phyloP scores from a whole-genome alignment of 2,797 vertebrate genomes.

The Thamnophis elegans region DNA sequence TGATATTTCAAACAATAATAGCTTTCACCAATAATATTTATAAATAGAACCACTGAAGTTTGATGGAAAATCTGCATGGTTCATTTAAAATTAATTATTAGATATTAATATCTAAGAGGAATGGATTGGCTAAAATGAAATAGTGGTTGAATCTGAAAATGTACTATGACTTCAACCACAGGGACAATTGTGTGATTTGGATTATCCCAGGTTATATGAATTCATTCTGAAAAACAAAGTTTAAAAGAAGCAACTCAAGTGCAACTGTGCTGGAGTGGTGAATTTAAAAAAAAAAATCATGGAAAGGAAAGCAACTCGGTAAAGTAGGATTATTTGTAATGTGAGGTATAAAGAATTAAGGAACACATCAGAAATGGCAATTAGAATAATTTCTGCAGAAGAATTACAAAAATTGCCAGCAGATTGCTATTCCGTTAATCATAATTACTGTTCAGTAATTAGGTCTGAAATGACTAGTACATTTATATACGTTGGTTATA shows the following conservation, averaged over 20 bases:
- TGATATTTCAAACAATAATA: neutral
- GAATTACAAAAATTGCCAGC: neutral
- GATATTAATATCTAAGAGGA: neutral
- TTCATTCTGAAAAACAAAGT: neutral
- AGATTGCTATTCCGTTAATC: neutral
- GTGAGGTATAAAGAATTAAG: neutral
- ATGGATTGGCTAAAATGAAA: neutral
- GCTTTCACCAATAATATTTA: neutral
- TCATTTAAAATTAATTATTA: neutral
- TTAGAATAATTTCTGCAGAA: constrained; percentile 7
- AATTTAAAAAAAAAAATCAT: neutral
- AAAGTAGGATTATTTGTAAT: neutral
- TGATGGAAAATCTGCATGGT: neutral
- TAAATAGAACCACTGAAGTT: neutral
- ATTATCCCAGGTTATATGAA: neutral
- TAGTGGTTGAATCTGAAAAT: neutral
- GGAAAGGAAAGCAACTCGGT: neutral
- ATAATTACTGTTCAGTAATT: neutral
- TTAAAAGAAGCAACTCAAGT: neutral
- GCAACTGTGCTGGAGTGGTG: neutral
- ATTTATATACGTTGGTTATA: neutral
- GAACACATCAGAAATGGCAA: neutral
- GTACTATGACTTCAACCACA: neutral
- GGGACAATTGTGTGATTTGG: neutral
- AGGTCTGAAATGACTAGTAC: neutral